A percentile compares a stretch with the other conserved stretches of the same genome.
These are phyloP conservation scores for Drosophila helvetica DNA, from an alignment of 2,888 invertebrate genomes.

Conservation along the genomic window DNA sequence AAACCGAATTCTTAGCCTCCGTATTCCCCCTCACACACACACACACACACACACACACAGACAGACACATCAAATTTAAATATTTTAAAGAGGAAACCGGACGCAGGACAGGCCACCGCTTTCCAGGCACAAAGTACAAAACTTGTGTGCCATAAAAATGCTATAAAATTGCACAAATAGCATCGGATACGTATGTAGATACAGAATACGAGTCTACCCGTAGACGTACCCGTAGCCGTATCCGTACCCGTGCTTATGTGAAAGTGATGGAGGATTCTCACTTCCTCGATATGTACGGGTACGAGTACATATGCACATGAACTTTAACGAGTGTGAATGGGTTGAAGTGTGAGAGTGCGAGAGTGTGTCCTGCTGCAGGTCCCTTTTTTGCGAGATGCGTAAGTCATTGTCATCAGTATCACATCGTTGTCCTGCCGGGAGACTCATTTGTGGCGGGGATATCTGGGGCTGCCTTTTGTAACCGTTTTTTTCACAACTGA, in stretches of 20 bases:
- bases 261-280: conserved; percentile 23
- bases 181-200: conserved; percentile 46
- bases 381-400: conserved; percentile 10
- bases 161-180: conserved; percentile 75
- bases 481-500: conserved; percentile 41
- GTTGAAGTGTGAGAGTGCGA: background rate
- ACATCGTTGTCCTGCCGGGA: conserved; percentile 20
- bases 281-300: conserved; percentile 33
- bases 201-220: background rate
- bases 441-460: conserved; percentile 32
- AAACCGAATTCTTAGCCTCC: conserved; percentile 32
- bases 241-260: conserved; percentile 7
- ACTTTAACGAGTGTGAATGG: conserved; percentile 54
- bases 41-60: conserved; percentile 1
- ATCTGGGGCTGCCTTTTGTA: conserved; percentile 17
- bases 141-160: conserved; percentile 72
- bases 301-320: conserved; percentile 63
- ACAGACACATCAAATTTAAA: conserved; percentile 71
- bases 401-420: conserved; percentile 56
- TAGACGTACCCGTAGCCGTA: background rate
- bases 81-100: conserved; percentile 58
- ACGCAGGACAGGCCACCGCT: conserved; percentile 22
- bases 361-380: conserved; percentile 29
- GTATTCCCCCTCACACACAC: conserved; percentile 1
- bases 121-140: conserved; percentile 47